Conservation (phyloP, 1,140 invertebrate species). For the Drosophila leontia region DNA sequence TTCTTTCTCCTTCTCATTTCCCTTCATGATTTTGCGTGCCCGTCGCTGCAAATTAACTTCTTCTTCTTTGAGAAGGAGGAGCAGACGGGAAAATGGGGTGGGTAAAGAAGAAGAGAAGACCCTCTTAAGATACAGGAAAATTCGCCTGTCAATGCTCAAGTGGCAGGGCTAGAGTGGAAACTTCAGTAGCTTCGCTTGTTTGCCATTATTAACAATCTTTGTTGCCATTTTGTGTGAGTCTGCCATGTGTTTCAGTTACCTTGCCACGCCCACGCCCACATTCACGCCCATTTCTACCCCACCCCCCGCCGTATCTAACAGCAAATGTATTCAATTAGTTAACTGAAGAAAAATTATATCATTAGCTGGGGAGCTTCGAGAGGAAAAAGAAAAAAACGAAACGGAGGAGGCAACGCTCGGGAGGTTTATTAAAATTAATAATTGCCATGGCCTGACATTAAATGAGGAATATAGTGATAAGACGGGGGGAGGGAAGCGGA, state of each 20-base stretch:
- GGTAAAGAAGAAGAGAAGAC: background rate
- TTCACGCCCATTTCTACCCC: constrained; percentile 1
- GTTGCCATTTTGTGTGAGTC: constrained; percentile 62
- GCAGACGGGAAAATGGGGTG: background rate
- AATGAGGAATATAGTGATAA: constrained; percentile 22
- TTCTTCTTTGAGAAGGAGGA: constrained; percentile 25
- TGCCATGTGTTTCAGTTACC: constrained; percentile 61
- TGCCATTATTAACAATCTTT: constrained; percentile 84
- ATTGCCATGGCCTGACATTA: constrained; percentile 62
- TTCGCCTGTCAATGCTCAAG: constrained; percentile 61
- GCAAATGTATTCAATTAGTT: constrained; percentile 83
- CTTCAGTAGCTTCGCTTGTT: constrained; percentile 74
- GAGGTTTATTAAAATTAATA: constrained; percentile 82
- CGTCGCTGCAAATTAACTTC: constrained; percentile 68
- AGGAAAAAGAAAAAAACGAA: background rate
- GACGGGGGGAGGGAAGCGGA: background rate
- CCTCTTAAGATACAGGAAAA: constrained; percentile 42
- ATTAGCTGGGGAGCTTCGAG: constrained; percentile 55
- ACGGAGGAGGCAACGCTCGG: constrained; percentile 5
- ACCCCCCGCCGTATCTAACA: background rate
- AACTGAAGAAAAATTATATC: constrained; percentile 83
- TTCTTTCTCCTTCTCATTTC: background rate
- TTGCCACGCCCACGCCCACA: constrained; percentile 8
- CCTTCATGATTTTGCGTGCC: constrained; percentile 51
- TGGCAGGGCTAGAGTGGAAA: constrained; percentile 50